A percentile compares a stretch with the other conserved stretches of the same genome.
Conservation (phyloP, 1,140 invertebrate species). For the Sycobia sp. region DNA sequence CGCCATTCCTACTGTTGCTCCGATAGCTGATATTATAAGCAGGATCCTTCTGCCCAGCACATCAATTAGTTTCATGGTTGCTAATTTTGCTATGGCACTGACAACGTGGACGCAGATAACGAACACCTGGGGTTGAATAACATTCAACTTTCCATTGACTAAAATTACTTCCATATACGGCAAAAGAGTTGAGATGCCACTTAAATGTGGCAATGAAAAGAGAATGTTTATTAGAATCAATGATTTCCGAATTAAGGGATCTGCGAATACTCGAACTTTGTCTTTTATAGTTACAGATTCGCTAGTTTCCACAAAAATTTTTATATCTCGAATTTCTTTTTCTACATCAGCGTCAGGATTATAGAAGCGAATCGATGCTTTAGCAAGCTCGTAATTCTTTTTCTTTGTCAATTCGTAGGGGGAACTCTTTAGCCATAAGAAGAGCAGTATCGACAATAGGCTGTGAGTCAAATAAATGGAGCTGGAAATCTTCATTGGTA, state of each 20-base stretch:
- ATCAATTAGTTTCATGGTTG: constrained; percentile 71
- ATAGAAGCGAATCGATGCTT: constrained; percentile 13
- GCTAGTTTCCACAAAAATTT: not conserved
- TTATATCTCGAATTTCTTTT: not conserved
- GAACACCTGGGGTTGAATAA: constrained; percentile 56
- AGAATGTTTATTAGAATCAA: constrained; percentile 69
- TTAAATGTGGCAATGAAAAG: constrained; percentile 75
- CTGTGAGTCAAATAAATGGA: constrained; percentile 1
- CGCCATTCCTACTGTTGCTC: constrained; percentile 60
- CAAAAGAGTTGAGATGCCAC: constrained; percentile 73
- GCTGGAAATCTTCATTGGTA: constrained; percentile 61
- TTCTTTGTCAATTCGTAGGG: constrained; percentile 5
- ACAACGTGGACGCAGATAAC: constrained; percentile 72
- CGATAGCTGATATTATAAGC: constrained; percentile 66
- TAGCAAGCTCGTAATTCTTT: not conserved
- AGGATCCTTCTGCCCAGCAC: constrained; percentile 71
- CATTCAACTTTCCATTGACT: constrained; percentile 61
- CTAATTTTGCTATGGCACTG: constrained; percentile 66
- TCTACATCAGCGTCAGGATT: not conserved
- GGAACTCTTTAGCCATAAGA: not conserved
- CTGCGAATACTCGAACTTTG: not conserved
- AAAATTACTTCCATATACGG: constrained; percentile 78
- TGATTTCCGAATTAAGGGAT: constrained; percentile 56
- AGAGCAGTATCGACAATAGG: not conserved
- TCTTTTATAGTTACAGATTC: not conserved